A percentile compares a stretch with the other conserved stretches of the same genome.
Evolutionary conservation across 1,140 invertebrate species (phyloP).

Genomic region (Pseudoatta argentina): DNA sequence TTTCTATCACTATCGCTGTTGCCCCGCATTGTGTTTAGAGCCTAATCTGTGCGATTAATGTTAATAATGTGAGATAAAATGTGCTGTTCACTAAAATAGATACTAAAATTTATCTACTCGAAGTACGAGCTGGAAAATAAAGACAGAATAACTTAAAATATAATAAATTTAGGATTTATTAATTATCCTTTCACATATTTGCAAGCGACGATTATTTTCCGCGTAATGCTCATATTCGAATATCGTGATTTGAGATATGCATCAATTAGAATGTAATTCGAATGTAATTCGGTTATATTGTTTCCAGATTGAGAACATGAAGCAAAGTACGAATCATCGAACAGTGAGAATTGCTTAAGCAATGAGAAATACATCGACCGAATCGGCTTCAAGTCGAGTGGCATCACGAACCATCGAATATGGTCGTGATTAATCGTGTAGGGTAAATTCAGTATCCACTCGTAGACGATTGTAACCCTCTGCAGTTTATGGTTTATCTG

Average conservation of each 20-base stretch:
- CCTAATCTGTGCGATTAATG: neutral
- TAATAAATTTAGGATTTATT: neutral
- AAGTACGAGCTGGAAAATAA: neutral
- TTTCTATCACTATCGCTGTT: no score
- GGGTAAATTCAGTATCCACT: neutral
- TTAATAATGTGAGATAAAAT: neutral
- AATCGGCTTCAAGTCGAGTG: neutral
- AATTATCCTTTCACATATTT: neutral
- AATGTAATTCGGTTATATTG: neutral
- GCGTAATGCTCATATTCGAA: neutral
- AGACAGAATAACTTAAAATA: no score
- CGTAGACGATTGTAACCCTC: neutral
- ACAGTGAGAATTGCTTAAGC: neutral
- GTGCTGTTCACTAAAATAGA: neutral
- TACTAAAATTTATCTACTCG: neutral
- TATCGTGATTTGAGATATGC: neutral
- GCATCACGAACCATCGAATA: neutral
- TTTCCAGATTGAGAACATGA: neutral
- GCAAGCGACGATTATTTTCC: neutral
- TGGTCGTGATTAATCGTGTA: neutral
- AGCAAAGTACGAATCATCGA: neutral
- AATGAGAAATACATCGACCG: neutral
- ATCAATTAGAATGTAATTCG: neutral
- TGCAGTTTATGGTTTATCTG: neutral
- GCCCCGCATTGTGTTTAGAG: no score